These are phyloP conservation scores for Callinectes sapidus DNA, from an alignment of 2,888 invertebrate species.

Conservation along the genomic window DNA sequence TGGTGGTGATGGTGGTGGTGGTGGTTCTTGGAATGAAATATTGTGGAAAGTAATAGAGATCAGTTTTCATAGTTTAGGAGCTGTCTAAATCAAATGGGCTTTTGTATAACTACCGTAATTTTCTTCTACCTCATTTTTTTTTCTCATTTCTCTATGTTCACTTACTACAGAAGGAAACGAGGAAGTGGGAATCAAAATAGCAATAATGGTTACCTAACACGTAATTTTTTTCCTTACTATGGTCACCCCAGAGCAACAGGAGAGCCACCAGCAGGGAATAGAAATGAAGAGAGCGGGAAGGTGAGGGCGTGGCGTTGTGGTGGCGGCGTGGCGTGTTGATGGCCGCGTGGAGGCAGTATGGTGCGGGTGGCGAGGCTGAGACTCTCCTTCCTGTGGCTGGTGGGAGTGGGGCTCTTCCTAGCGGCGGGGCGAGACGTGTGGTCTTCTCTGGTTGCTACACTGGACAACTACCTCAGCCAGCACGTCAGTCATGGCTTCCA, in stretches of 20 bases:
- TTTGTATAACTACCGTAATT: neutral
- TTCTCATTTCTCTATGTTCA: neutral
- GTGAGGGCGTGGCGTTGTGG: neutral
- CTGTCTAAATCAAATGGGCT: neutral
- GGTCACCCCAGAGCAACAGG: neutral
- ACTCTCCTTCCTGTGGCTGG: neutral
- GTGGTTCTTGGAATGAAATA: too few species aligned
- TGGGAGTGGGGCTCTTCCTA: neutral
- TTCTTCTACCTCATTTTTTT: neutral
- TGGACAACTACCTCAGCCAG: constrained; percentile 39
- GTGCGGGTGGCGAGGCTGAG: neutral
- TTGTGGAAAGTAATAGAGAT: too few species aligned
- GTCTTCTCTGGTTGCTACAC: neutral
- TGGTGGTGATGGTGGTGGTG: too few species aligned
- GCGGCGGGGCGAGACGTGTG: neutral
- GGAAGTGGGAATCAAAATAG: too few species aligned
- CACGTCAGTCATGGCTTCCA: constrained; percentile 44
- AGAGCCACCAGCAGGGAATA: neutral
- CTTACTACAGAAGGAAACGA: too few species aligned
- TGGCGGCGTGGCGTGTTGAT: neutral
- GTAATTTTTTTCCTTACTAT: neutral
- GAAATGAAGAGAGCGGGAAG: neutral
- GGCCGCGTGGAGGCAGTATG: neutral
- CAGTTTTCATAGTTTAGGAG: too few species aligned
- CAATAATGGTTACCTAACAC: neutral